phyloP scores from a whole-genome alignment of 2,113 vertebrate genomes.

The Pterophyllum scalare region DNA sequence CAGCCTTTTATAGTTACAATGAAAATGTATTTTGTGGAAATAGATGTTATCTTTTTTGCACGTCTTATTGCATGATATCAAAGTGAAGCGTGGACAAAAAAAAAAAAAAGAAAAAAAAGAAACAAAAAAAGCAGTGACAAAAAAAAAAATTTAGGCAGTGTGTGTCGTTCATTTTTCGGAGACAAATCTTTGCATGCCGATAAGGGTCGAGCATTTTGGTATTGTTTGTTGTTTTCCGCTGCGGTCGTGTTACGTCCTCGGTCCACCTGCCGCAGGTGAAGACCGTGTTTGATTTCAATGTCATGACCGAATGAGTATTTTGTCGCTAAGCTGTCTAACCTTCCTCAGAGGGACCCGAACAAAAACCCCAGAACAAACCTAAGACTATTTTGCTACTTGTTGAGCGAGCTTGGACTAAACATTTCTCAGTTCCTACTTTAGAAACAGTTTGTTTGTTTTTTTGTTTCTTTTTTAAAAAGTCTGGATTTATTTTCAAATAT shows the following conservation, averaged over 20 bases:
- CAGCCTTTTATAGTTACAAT: constrained; percentile 85
- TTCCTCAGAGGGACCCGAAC: constrained; percentile 51
- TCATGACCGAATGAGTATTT: constrained; percentile 45
- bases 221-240: constrained; percentile 66
- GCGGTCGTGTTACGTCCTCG: constrained; percentile 44
- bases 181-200: constrained; percentile 82
- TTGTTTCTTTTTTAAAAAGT: not conserved
- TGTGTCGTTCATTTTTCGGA: constrained; percentile 78
- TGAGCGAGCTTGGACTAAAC: constrained; percentile 62
- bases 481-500: constrained; percentile 43
- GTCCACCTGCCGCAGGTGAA: constrained; percentile 45
- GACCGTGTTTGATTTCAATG: constrained; percentile 44
- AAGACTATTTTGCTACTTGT: constrained; percentile 66
- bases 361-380: constrained; percentile 68
- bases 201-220: constrained; percentile 78
- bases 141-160: constrained; percentile 70
- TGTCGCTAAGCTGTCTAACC: constrained; percentile 46
- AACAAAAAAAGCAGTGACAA: constrained; percentile 62
- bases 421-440: constrained; percentile 51
- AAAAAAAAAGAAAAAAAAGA: constrained; percentile 46
- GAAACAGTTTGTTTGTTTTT: constrained; percentile 16
- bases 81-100: constrained; percentile 82
- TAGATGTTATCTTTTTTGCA: constrained; percentile 89
- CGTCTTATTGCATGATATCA: constrained; percentile 87
- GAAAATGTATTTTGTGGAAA: constrained; percentile 87